Percentiles rank a stretch among this genome's conserved stretches.
phyloP scores from a whole-genome alignment of 2,113 vertebrate species.

The Sigmodon hispidus region DNA sequence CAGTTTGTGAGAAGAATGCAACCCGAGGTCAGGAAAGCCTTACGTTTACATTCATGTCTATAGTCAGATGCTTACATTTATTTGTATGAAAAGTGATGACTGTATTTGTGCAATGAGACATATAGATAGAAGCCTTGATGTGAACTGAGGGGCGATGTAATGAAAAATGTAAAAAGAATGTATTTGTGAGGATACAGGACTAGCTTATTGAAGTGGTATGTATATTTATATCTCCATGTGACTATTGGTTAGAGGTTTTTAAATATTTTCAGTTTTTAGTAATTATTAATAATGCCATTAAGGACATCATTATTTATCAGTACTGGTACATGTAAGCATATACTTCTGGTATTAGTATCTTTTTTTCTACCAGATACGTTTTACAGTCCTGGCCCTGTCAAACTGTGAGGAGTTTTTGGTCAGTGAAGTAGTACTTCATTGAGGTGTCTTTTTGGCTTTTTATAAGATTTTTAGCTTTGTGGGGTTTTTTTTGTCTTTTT shows the following conservation, averaged over 20 bases:
- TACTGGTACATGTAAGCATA: background rate
- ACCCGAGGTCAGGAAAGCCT: background rate
- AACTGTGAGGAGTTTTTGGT: background rate
- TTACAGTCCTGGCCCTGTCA: background rate
- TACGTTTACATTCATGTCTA: background rate
- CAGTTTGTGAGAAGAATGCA: background rate
- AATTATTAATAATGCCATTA: background rate
- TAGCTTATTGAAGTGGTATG: background rate
- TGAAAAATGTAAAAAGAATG: conserved; percentile 4
- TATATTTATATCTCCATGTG: background rate
- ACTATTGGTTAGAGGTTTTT: background rate
- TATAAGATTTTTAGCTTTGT: background rate
- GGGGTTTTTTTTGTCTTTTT: background rate
- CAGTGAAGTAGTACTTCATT: background rate
- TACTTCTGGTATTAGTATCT: background rate
- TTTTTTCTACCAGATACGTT: background rate
- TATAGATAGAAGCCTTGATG: background rate
- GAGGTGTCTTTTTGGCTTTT: background rate
- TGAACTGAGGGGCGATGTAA: background rate
- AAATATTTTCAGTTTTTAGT: background rate
- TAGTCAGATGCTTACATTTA: background rate
- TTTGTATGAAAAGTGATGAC: conserved; percentile 9
- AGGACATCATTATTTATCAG: background rate
- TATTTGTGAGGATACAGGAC: background rate
- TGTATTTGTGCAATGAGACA: background rate